Evolutionary conservation across 2,888 invertebrate species (phyloP), one percentile per base, ranked within the genome.

Genomic region (Melangyna quadrimaculata): DNA sequence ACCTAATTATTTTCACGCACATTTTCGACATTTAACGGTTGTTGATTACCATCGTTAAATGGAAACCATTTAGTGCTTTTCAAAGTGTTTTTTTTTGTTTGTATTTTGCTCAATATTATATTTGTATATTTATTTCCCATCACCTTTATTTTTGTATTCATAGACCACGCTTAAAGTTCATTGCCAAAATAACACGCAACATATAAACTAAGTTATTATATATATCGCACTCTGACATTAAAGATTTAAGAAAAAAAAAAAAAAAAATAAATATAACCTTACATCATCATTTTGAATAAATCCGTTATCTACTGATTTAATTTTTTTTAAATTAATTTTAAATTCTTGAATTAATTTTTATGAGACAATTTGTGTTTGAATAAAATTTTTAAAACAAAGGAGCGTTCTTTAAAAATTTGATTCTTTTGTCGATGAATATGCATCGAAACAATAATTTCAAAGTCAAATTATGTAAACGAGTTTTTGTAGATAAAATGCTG

Each of bases 281-380:
- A 75, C 48, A 72, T 82, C 72, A 82, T 77, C 72, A 57, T 35
- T 3, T 24, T 63, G 57, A 75, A 75, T 69, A 48, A 24, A 35
- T 40, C 75, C 57, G 70, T 81, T 81, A 61, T 37, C 48, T 17
- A 0, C 19, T 32, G 19, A 65, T 32, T 48, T 65, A 65, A 65
- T 65, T 65, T 51, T 65, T 29, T 57, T n/a, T 32, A 51, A 51
- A 29, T 67, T 40, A 51, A 32, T 24, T 14, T n/a, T 2, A 59
- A 59, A 69, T 55, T 74, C 35, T 74, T 70, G 29, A 6, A 63
- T 69, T 32, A 43, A 53, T 55, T 70, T 65, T 29, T 12, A 17
- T 5, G 7, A 12, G 7, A 55, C n/a, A 55, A 17, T 29, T 32
- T 19, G 17, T 10, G n/a, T 17, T 55, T 29, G 10, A 29, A 55